Percentiles rank a stretch among this genome's conserved stretches.
Conservation (phyloP, 1,140 invertebrate genomes). For the Melanaphis sacchari region DNA sequence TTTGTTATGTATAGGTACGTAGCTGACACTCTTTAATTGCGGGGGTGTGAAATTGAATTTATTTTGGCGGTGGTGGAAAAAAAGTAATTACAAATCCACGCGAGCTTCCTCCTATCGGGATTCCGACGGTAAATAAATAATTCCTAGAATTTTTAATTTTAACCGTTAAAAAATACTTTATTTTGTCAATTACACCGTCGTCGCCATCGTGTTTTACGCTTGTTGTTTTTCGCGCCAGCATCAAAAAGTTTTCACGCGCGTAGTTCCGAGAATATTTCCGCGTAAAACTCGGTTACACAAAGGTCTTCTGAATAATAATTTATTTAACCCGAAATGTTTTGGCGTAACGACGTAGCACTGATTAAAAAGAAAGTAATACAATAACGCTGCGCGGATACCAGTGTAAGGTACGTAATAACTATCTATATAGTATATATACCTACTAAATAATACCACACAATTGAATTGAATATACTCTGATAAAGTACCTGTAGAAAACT, state of each 20-base stretch:
- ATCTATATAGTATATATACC: not conserved
- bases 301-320: not conserved
- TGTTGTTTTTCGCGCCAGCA: not conserved
- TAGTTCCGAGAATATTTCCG: not conserved
- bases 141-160: not conserved
- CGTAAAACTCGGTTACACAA: not conserved
- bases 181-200: not conserved
- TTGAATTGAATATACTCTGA: not conserved
- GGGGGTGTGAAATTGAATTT: not conserved
- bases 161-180: not conserved
- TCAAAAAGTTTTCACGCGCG: not conserved
- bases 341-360: not conserved
- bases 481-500: not conserved
- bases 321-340: not conserved
- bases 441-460: not conserved
- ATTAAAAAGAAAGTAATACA: not conserved
- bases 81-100: conserved; percentile 4
- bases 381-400: too few species aligned
- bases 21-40: not conserved
- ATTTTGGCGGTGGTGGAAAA: not conserved
- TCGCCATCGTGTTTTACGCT: not conserved
- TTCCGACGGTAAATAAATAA: not conserved
- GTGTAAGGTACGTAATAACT: not conserved
- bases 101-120: not conserved
- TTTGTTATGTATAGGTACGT: not conserved